Evolutionary conservation across 2,113 vertebrate genomes (phyloP).

Genomic region (Canis aureus): DNA sequence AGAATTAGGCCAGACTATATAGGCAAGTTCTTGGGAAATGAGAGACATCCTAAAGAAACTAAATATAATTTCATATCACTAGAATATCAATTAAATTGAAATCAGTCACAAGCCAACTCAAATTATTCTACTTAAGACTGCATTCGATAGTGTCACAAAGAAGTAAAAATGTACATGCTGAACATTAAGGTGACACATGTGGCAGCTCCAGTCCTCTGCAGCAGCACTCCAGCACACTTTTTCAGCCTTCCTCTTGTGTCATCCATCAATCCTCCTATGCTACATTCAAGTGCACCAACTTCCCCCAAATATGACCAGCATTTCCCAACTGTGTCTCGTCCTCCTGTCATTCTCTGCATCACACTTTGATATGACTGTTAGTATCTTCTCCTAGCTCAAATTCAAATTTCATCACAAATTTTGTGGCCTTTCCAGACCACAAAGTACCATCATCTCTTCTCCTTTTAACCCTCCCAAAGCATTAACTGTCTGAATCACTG

Average conservation of each 20-base stretch:
- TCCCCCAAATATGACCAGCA: not conserved
- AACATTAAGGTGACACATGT: not conserved
- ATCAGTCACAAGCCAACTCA: not conserved
- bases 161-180: not conserved
- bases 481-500: not conserved
- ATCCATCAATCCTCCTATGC: not conserved
- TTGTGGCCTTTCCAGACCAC: not conserved
- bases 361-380: not conserved
- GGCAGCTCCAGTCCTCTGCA: not conserved
- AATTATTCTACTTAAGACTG: not conserved
- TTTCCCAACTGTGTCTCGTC: not conserved
- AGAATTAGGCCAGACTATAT: not conserved
- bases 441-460: not conserved
- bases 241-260: not conserved
- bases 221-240: not conserved
- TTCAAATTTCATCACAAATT: not conserved
- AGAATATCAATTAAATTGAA: constrained; percentile 28
- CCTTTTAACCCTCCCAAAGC: not conserved
- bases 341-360: not conserved
- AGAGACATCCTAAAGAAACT: not conserved
- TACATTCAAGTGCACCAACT: not conserved
- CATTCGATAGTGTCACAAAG: not conserved
- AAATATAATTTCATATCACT: not conserved
- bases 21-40: constrained; percentile 44
- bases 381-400: not conserved